Base-by-base conservation (phyloP, 1,140 invertebrate genomes). In the Physella acuta region DNA sequence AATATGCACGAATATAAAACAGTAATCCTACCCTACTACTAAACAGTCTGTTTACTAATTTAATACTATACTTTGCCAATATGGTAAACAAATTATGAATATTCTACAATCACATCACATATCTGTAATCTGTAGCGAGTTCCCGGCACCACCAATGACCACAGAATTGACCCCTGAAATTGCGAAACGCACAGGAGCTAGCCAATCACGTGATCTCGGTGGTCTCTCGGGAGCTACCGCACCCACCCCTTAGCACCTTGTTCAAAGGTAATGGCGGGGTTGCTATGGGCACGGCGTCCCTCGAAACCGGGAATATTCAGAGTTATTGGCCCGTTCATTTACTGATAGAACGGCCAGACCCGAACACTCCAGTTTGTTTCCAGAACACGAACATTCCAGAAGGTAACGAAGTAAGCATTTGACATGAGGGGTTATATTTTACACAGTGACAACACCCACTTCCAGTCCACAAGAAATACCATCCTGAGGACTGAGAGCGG, bases 391-490 rank as follows among this genome's bases (percentile, higher is more conserved):
- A 65, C 39, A 65, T 65, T 24, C 62, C 62, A 33, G 30, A 49
- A 65, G 62, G 30, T 65, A 65, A 65, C 62, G 62, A 65, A 65
- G 62, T 65, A 65, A 65, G 62, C 62, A 28, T 33, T 31, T n/a
- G 24, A 44, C 49, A 52, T n/a, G 44, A 44, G n/a, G 53, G 44
- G 44, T 20, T 1, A 33, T 34, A 17, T 31, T 53, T 30, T 26
- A 14, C 62, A 34, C 11, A 33, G 62, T 44, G 62, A 65, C 62
- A 65, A 49, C 62, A 65, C 62, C 44, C 44, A 44, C 49, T 65
- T 65, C 62, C 62, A 65, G 49, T 65, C 49, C 26, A 53, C 49
- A 26, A 28, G 28, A 31, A 65, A 62, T 2, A 24, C 2, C 39
- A 52, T 53, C 11, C 17, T 65, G 62, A 49, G 44, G 24, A 31